Conservation (phyloP, 2,113 vertebrate species). For the Apeltes quadracus region DNA sequence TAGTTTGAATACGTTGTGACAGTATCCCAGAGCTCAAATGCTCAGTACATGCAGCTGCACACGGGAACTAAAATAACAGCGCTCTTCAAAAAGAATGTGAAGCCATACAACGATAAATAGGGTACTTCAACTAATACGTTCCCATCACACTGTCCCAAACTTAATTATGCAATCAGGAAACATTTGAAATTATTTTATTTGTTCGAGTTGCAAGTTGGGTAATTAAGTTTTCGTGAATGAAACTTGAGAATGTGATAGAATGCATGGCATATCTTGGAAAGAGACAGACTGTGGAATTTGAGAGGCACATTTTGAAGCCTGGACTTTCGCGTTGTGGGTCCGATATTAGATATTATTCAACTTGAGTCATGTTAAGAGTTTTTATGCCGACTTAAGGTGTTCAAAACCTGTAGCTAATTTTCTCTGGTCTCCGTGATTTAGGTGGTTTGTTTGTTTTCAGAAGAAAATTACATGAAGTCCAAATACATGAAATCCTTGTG, state of each 20-base stretch:
- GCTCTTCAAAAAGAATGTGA: conserved; percentile 15
- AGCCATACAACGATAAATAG: neutral
- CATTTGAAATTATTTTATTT: neutral
- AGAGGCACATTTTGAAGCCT: neutral
- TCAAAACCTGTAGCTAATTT: too few relatives aligned
- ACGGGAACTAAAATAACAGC: conserved; percentile 5
- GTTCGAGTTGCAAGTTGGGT: neutral
- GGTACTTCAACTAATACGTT: neutral
- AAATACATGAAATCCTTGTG: neutral
- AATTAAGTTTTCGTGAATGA: conserved; percentile 7
- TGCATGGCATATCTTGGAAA: neutral
- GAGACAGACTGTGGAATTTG: neutral
- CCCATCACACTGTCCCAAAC: neutral
- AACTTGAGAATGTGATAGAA: neutral
- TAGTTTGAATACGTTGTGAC: conserved; percentile 40
- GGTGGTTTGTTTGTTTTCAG: neutral
- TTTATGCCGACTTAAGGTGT: too few relatives aligned
- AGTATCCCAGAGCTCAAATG: conserved; percentile 33
- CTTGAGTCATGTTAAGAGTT: too few relatives aligned
- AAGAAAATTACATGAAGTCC: neutral
- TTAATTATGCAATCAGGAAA: neutral
- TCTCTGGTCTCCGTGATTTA: too few relatives aligned
- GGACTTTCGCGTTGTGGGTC: neutral
- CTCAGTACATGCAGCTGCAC: conserved; percentile 16
- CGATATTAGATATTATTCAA: too few relatives aligned